Percentiles rank a stretch among this genome's conserved stretches.
Conservation (phyloP, 1,140 invertebrate genomes). For the Physella acuta region DNA sequence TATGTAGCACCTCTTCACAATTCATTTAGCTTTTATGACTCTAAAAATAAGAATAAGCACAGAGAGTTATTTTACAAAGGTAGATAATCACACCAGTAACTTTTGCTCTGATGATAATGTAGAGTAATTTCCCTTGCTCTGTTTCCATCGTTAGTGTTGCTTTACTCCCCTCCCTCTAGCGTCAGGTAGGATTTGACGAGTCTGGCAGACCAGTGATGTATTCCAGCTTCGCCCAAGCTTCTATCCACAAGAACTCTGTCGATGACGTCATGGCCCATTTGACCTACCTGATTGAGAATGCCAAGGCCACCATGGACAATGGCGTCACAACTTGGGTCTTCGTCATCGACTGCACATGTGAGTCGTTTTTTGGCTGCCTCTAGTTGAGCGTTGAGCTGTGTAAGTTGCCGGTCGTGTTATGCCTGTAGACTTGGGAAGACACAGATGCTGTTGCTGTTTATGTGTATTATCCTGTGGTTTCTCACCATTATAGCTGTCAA, state of each 20-base stretch:
- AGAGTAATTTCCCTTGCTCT: too few relatives aligned
- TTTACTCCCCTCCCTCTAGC: conserved; percentile 35
- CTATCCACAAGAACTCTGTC: conserved; percentile 36
- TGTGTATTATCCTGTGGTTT: too few relatives aligned
- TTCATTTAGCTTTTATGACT: too few relatives aligned
- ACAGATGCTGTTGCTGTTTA: too few relatives aligned
- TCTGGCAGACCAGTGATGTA: conserved; percentile 52
- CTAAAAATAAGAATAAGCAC: not conserved
- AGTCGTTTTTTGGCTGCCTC: not conserved
- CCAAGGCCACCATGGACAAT: conserved; percentile 46
- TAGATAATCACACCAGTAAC: not conserved
- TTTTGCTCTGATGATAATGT: not conserved
- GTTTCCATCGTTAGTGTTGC: not conserved
- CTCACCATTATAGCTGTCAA: too few relatives aligned
- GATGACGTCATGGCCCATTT: conserved; percentile 50
- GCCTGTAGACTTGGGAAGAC: too few relatives aligned
- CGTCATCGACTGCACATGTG: conserved; percentile 55
- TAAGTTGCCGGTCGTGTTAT: too few relatives aligned
- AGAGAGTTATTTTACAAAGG: not conserved
- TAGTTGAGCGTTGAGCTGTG: too few relatives aligned
- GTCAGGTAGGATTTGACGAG: conserved; percentile 57
- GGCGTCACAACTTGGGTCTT: conserved; percentile 54
- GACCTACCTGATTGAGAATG: conserved; percentile 55
- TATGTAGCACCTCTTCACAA: too few relatives aligned
- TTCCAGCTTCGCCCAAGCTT: conserved; percentile 48